Evolutionary conservation across 30 jellyfish, hydroid and myxozoan species (phyloP).

Genomic region (Aurelia coerulea): DNA sequence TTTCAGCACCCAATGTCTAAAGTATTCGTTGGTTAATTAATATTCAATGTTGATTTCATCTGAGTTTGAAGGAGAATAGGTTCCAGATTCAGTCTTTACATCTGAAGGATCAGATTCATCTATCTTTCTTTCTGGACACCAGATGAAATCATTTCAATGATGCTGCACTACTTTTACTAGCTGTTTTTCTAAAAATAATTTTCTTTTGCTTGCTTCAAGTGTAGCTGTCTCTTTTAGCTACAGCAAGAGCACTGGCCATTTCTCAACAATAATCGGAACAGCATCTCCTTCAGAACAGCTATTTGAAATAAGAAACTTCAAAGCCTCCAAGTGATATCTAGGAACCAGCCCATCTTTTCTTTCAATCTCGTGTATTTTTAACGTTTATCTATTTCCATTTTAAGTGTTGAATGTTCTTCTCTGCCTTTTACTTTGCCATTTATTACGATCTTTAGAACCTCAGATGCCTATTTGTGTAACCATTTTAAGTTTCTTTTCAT

Average conservation of each 20-base stretch:
- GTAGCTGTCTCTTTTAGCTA: neutral
- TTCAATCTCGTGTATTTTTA: neutral
- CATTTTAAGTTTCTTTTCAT: too few species aligned
- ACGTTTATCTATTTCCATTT: neutral
- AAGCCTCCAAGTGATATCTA: neutral
- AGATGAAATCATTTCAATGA: neutral
- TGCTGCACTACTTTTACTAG: neutral
- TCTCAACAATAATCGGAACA: neutral
- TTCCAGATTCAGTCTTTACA: neutral
- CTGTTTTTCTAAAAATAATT: neutral
- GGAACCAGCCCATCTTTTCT: constrained; percentile 8
- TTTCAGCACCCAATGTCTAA: neutral
- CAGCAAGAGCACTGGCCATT: constrained; percentile 1
- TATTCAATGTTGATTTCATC: neutral
- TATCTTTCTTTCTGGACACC: neutral
- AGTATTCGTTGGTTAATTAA: neutral
- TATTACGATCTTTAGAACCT: too few species aligned
- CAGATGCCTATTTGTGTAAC: too few species aligned
- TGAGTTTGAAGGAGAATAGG: neutral
- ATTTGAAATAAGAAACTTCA: neutral
- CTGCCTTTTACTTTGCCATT: too few species aligned
- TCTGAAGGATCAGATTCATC: neutral
- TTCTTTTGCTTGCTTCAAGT: neutral
- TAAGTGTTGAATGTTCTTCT: too few species aligned
- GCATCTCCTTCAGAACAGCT: neutral